A percentile compares a stretch with the other conserved stretches of the same genome.
Conservation (phyloP, 1,140 invertebrate genomes). For the Diuraphis noxia region DNA sequence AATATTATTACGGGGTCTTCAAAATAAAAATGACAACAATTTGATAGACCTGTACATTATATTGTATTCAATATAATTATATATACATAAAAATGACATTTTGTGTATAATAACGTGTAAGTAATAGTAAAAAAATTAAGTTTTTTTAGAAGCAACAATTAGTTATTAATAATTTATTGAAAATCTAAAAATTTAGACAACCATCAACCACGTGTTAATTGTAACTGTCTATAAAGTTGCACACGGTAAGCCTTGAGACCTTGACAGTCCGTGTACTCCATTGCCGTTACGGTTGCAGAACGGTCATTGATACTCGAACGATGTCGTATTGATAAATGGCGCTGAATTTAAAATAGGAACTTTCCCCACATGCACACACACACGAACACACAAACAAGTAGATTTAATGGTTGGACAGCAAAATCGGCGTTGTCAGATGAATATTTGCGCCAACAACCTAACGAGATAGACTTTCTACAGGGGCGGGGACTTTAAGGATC, state of each 20-base stretch:
- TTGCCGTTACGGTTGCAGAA: conserved; percentile 9
- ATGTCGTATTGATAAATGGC: conserved; percentile 52
- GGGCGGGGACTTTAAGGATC: conserved; percentile 4
- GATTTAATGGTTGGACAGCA: conserved; percentile 50
- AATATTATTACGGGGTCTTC: background rate
- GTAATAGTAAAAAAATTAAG: background rate
- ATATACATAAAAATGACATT: background rate
- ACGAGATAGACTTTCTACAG: conserved; percentile 47
- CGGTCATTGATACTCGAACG: conserved; percentile 50
- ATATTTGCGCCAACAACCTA: conserved; percentile 47
- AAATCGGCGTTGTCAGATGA: conserved; percentile 43
- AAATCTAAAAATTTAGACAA: background rate
- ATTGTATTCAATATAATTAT: background rate
- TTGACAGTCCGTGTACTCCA: conserved; percentile 34
- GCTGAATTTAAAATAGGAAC: conserved; percentile 51
- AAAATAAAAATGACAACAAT: background rate
- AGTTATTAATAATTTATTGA: background rate
- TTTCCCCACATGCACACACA: conserved; percentile 26
- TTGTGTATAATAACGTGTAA: background rate
- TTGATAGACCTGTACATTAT: background rate
- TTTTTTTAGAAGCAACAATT: background rate
- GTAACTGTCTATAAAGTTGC: background rate
- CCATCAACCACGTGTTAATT: background rate
- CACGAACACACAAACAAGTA: background rate
- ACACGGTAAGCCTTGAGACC: background rate